phyloP scores from a whole-genome alignment of 2,797 vertebrate species.

The Diglossa cyanea region DNA sequence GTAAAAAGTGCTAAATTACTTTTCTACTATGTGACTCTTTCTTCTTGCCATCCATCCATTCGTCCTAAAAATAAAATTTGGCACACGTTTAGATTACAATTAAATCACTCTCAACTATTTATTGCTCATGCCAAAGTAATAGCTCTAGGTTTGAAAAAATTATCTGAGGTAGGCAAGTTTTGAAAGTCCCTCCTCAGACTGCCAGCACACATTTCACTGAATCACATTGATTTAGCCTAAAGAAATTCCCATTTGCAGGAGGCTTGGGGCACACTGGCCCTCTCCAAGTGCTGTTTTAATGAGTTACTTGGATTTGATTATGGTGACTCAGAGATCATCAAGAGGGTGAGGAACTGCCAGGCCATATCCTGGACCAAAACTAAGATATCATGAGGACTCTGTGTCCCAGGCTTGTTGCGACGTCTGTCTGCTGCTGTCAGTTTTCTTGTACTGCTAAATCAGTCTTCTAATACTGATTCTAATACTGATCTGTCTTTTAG shows the following conservation, averaged over 20 bases:
- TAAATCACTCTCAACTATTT: background rate
- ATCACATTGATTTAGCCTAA: background rate
- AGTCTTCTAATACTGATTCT: no score
- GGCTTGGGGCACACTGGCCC: background rate
- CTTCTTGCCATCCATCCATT: background rate
- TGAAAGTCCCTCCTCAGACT: background rate
- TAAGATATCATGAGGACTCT: background rate
- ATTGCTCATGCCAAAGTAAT: background rate
- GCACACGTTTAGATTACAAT: background rate
- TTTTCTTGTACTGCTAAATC: background rate
- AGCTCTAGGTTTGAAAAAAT: background rate
- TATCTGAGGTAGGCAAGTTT: background rate
- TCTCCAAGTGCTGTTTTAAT: background rate
- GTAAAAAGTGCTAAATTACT: background rate
- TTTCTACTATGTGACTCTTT: background rate
- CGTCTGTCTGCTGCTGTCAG: accelerated
- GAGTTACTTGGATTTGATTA: background rate
- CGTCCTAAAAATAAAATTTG: background rate
- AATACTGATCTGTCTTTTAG: background rate
- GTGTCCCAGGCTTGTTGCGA: background rate
- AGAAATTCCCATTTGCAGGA: background rate
- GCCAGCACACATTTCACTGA: background rate
- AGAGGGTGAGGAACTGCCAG: background rate
- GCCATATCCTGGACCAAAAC: background rate
- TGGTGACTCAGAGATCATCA: background rate